A percentile compares a stretch with the other conserved stretches of the same genome.
These are phyloP conservation scores for Lophotriccus pileatus DNA, from an alignment of 2,797 vertebrate species.

Conservation along the genomic window DNA sequence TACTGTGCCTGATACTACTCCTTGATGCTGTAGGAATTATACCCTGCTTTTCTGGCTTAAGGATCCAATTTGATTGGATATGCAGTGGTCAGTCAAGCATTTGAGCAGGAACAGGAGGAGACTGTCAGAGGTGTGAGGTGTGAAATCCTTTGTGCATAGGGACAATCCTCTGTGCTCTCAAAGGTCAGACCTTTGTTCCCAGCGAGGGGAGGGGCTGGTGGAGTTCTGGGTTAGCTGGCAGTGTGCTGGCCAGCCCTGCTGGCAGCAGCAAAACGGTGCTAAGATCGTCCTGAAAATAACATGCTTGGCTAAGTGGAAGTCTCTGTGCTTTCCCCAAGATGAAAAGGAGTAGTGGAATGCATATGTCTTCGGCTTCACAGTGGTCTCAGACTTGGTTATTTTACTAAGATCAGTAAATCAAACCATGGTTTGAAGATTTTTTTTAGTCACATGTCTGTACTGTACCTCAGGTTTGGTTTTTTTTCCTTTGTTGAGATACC, in stretches of 20 bases:
- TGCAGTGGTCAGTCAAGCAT: background rate
- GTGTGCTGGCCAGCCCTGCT: background rate
- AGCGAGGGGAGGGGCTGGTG: background rate
- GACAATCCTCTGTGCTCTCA: background rate
- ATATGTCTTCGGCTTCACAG: background rate
- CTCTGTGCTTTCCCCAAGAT: background rate
- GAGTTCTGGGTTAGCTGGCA: background rate
- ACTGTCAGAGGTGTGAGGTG: background rate
- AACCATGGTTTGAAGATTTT: background rate
- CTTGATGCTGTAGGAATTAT: background rate
- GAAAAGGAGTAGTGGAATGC: conserved; percentile 29
- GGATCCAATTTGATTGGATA: background rate
- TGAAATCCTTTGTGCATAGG: background rate
- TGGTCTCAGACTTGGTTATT: background rate
- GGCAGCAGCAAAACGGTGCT: background rate
- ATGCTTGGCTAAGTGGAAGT: background rate
- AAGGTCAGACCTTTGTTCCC: background rate
- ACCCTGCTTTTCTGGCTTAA: background rate
- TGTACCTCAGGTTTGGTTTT: conserved; percentile 2
- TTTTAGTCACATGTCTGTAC: conserved; percentile 56
- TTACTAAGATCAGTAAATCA: background rate
- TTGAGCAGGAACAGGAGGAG: background rate
- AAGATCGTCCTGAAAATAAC: background rate
- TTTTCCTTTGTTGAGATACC: conserved; percentile 26
- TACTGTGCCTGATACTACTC: conserved; percentile 20